A percentile compares a stretch with the other conserved stretches of the same genome.
These are phyloP conservation scores for Oophaga sylvatica DNA, from an alignment of 2,797 vertebrate genomes.

Conservation along the genomic window DNA sequence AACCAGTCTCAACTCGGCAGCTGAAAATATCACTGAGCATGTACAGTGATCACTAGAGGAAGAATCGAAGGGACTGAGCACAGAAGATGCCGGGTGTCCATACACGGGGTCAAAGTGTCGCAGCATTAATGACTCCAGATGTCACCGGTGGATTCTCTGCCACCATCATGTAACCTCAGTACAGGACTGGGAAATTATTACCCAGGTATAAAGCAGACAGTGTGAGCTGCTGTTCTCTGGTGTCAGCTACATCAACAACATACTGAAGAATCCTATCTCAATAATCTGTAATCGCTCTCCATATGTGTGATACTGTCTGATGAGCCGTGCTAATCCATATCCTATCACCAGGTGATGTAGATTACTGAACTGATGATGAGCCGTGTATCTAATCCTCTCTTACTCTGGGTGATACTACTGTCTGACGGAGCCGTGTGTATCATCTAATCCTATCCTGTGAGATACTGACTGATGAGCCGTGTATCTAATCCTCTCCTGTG, in stretches of 20 bases:
- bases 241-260: not conserved
- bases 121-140: not conserved
- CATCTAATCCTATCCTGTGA: not conserved
- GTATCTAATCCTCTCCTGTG: too few species aligned
- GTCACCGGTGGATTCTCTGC: not conserved
- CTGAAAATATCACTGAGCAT: not conserved
- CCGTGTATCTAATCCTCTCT: too few species aligned
- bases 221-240: not conserved
- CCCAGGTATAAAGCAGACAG: not conserved
- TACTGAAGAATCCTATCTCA: not conserved
- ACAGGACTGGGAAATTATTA: too few species aligned
- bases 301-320: not conserved
- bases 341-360: too few species aligned
- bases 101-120: not conserved
- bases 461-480: not conserved
- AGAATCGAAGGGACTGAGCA: not conserved
- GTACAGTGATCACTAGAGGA: not conserved
- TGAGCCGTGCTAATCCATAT: not conserved
- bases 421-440: not conserved
- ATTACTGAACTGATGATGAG: too few species aligned
- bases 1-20: not conserved
- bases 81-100: not conserved
- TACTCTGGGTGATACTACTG: not conserved
- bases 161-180: not conserved
- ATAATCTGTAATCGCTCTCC: too few species aligned